A percentile compares a stretch with the other conserved stretches of the same genome.
Conservation (phyloP, 2,888 invertebrate genomes). For the Acleris emargana region DNA sequence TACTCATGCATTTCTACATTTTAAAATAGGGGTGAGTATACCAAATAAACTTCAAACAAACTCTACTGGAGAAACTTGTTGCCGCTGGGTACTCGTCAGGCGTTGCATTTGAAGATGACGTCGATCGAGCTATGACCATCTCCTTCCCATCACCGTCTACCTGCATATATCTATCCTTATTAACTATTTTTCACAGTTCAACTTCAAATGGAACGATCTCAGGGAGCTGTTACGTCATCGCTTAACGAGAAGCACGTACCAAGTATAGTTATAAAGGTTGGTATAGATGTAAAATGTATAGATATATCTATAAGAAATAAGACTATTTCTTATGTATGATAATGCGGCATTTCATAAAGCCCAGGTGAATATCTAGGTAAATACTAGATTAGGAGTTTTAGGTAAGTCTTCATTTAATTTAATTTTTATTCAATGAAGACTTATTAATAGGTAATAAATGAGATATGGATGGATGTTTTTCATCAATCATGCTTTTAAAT, state of each 20-base stretch:
- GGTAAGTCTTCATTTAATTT: conserved; percentile 1
- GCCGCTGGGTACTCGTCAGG: conserved; percentile 66
- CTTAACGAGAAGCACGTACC: conserved; percentile 64
- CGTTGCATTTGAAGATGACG: conserved; percentile 74
- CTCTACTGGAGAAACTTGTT: conserved; percentile 60
- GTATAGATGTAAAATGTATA: conserved; percentile 33
- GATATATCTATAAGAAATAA: conserved; percentile 36
- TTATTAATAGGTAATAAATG: too few relatives aligned
- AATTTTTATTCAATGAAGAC: too few relatives aligned
- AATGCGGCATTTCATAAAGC: conserved; percentile 27
- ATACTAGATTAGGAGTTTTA: conserved; percentile 27
- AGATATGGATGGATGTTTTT: not conserved
- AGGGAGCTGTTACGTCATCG: conserved; percentile 73
- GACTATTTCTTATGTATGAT: conserved; percentile 40
- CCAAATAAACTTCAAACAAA: conserved; percentile 12
- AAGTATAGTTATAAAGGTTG: conserved; percentile 41
- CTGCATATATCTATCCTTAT: conserved; percentile 67
- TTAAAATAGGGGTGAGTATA: not conserved
- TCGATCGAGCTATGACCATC: conserved; percentile 69
- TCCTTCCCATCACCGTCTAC: conserved; percentile 72
- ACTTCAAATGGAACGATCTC: conserved; percentile 67
- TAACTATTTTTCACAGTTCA: conserved; percentile 60
- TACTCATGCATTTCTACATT: too few relatives aligned
- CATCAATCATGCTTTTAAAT: not conserved
- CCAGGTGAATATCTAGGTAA: conserved; percentile 17